phyloP scores from a whole-genome alignment of 2,888 invertebrate species.

The Tiphia femorata region DNA sequence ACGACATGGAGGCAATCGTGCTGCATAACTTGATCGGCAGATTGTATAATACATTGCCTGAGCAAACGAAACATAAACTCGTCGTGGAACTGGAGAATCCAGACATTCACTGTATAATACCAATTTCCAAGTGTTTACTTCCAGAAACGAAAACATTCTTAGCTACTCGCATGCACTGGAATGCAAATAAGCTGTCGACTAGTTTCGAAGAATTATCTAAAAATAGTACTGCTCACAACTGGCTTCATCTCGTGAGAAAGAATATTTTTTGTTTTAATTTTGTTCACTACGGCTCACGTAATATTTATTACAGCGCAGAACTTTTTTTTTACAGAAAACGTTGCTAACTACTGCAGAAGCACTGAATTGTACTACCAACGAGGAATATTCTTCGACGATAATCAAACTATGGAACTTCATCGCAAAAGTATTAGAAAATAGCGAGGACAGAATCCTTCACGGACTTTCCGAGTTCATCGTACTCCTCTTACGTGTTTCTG shows the following conservation, averaged over 20 bases:
- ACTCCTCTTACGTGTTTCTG: no score
- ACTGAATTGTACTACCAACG: constrained; percentile 10
- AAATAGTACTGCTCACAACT: constrained; percentile 49
- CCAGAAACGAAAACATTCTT: constrained; percentile 33
- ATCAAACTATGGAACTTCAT: constrained; percentile 50
- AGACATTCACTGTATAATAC: constrained; percentile 19
- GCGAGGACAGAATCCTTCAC: constrained; percentile 43
- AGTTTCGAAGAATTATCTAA: constrained; percentile 31
- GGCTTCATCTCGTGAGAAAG: constrained; percentile 49
- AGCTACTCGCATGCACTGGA: no score
- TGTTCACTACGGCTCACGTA: no score
- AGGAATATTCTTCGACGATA: constrained; percentile 33
- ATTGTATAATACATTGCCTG: constrained; percentile 51
- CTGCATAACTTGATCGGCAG: constrained; percentile 52
- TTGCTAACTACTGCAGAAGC: no score
- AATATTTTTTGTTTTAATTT: no score
- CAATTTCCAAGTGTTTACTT: constrained; percentile 31
- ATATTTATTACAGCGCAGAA: no score
- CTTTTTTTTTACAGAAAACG: no score
- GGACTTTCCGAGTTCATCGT: no score
- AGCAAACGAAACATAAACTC: constrained; percentile 42
- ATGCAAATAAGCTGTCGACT: no score
- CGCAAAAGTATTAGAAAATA: constrained; percentile 39
- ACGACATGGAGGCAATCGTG: constrained; percentile 47
- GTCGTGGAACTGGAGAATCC: constrained; percentile 33